Conservation (phyloP, 2,113 vertebrate species). For the Cynoglossus semilaevis region DNA sequence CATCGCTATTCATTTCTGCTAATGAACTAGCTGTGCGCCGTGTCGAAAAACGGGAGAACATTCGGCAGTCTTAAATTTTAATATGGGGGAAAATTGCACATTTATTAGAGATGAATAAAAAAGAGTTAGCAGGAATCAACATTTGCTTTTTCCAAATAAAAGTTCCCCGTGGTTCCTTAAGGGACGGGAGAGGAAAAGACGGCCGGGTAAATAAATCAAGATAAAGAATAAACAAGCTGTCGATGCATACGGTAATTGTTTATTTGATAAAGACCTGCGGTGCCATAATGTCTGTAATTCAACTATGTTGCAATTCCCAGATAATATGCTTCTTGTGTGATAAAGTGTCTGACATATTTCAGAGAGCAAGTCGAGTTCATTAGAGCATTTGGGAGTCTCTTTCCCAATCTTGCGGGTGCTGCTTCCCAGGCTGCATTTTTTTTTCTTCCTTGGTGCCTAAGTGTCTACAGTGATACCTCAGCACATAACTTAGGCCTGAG, state of each 20-base stretch:
- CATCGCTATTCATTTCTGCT: constrained; percentile 98
- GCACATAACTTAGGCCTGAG: constrained; percentile 94
- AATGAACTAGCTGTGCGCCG: constrained; percentile 98
- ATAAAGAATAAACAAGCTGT: constrained; percentile 77
- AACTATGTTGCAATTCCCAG: constrained; percentile 81
- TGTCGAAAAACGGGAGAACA: constrained; percentile 62
- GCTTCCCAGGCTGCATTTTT: constrained; percentile 58
- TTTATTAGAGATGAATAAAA: constrained; percentile 62
- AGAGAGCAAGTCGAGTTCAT: constrained; percentile 73
- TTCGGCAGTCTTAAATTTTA: constrained; percentile 76
- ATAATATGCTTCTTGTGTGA: constrained; percentile 92
- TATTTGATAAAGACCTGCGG: constrained; percentile 85
- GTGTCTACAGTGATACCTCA: constrained; percentile 96
- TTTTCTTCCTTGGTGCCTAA: constrained; percentile 85
- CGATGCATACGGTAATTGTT: constrained; percentile 75
- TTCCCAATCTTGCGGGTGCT: constrained; percentile 73
- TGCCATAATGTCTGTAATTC: constrained; percentile 95
- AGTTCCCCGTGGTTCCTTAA: constrained; percentile 41
- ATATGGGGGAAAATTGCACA: constrained; percentile 68
- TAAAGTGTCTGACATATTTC: constrained; percentile 88
- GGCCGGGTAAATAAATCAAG: constrained; percentile 74
- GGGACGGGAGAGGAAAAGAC: constrained; percentile 33
- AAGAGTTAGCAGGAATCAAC: constrained; percentile 42
- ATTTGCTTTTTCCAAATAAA: constrained; percentile 55
- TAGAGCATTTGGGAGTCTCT: constrained; percentile 74